phyloP scores from a whole-genome alignment of 2,888 invertebrate genomes.

The Xylota segnis region DNA sequence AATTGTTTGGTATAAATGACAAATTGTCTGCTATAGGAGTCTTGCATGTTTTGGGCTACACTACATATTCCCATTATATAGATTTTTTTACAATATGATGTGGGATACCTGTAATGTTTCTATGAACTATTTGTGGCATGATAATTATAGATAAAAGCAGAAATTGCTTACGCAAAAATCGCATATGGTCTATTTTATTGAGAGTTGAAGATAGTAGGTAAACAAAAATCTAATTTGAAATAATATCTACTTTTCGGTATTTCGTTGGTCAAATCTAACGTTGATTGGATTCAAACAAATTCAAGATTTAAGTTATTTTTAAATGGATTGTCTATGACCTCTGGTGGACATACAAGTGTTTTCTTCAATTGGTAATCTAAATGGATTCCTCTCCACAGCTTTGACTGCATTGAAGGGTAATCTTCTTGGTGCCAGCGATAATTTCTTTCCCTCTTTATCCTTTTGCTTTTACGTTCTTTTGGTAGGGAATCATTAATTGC shows the following conservation, averaged over 20 bases:
- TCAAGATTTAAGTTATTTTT: neutral
- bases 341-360: no score
- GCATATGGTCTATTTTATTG: slow-evolving; percentile 2
- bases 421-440: no score
- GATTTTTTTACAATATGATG: neutral
- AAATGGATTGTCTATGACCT: neutral
- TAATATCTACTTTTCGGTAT: neutral
- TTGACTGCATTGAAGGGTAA: no score
- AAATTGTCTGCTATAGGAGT: slow-evolving; percentile 15
- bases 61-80: neutral
- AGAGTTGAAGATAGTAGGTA: neutral
- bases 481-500: no score
- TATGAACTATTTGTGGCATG: neutral
- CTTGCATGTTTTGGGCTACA: neutral
- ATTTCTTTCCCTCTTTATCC: no score
- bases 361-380: no score
- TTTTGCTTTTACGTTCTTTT: no score
- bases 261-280: neutral
- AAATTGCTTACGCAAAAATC: slow-evolving; percentile 1
- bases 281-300: neutral
- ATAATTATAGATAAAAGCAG: slow-evolving; percentile 4
- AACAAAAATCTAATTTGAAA: slow-evolving; percentile 1
- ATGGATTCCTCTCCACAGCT: no score
- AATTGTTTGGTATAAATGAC: slow-evolving; percentile 25
- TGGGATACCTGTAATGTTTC: neutral